Base-by-base conservation (phyloP, 2,113 vertebrate species). In the Thalassarche chlororhynchos region DNA sequence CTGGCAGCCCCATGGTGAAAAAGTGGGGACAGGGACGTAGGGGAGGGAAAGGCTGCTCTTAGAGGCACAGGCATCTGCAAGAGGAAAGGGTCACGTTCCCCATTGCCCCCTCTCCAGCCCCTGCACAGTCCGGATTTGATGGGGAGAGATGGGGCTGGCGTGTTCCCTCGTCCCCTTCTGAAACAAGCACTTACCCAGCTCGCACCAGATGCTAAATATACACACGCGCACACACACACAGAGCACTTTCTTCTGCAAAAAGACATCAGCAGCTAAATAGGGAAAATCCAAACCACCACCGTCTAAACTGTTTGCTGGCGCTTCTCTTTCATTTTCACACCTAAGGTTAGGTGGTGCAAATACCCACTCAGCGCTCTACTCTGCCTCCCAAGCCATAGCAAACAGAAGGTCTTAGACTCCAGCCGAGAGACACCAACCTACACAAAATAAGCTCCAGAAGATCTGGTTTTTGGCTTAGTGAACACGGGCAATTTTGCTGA, bases 121-220 rank as follows among this genome's bases (percentile, higher is more conserved):
- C 54, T 62, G 47, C 47, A 15, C 9, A 6, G 23, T 25, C 36
- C 77, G 38, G 17, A 4, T 12, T 8, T 36, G 23, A 61, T 25
- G n/a, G 58, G 38, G 28, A 64, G 40, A 68, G 44, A 58, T 6
- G 20, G 17, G 40, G 55, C 31, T 28, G 49, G 19, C 1, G 6
- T 9, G 6, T 32, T 60, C 51, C 44, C 29, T 66, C 2, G 0
- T 19, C 40, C 46, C n/a, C 46, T 49, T 68, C 38, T 14, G 46
- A 68, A 79, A 61, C 29, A 47, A 47, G 34, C 29, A 25, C 29
- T n/a, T 19, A 25, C 31, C 21, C 51, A 44, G 42, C 78, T 46
- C 3, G 1, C 28, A 71, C 24, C 64, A 19, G 12, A 8, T 0
- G 2, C 36, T 57, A 57, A 69, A 75, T 8, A 44, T 0, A 55